These are phyloP conservation scores for Leuciscus waleckii DNA, from an alignment of 2,797 vertebrate genomes.

Conservation along the genomic window DNA sequence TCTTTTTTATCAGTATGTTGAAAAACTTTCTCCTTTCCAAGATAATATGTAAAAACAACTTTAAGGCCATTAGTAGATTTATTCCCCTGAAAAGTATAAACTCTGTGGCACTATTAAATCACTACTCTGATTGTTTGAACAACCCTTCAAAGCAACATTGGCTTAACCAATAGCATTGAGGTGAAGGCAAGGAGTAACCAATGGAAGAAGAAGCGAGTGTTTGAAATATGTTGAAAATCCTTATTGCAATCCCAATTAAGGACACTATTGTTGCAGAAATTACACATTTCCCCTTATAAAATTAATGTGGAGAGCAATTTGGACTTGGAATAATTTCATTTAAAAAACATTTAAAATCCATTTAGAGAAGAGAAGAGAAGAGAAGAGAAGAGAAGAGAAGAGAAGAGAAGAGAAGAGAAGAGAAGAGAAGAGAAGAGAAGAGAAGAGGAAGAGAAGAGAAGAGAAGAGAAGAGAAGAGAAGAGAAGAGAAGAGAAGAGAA, in stretches of 20 bases:
- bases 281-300: too few species aligned
- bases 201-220: not conserved
- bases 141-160: not conserved
- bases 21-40: not conserved
- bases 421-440: conserved; percentile 4
- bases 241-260: not conserved
- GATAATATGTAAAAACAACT: not conserved
- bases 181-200: not conserved
- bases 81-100: not conserved
- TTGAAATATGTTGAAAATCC: not conserved
- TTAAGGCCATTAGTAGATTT: not conserved
- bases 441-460: conserved; percentile 3
- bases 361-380: conserved; percentile 26
- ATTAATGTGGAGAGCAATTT: not conserved
- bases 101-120: not conserved
- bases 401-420: conserved; percentile 22
- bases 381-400: not conserved
- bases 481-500: conserved; percentile 2
- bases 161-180: not conserved
- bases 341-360: too few species aligned
- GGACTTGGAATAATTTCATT: not conserved
- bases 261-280: not conserved
- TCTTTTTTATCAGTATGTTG: not conserved
- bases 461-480: not conserved
- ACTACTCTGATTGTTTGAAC: not conserved